Evolutionary conservation across 2,113 vertebrate species (phyloP).

Genomic region (Phrynosoma platyrhinos): DNA sequence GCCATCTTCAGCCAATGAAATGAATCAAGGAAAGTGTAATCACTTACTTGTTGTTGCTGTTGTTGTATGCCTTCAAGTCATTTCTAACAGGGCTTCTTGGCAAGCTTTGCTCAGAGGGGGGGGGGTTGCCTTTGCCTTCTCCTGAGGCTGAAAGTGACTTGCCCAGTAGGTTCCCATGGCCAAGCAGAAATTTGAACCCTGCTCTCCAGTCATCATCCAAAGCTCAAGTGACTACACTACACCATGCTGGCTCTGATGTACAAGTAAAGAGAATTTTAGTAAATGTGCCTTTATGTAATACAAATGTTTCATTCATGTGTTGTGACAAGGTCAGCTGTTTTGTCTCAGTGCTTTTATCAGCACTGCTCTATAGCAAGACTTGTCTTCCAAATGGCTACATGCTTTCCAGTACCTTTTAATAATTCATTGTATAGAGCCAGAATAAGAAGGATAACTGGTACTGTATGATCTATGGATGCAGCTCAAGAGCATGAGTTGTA

Average conservation of each 20-base stretch:
- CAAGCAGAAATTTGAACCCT: too few relatives aligned
- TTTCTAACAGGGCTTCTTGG: too few relatives aligned
- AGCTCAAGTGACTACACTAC: too few relatives aligned
- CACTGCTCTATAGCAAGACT: conserved; percentile 40
- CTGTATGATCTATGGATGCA: conserved; percentile 47
- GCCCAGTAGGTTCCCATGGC: too few relatives aligned
- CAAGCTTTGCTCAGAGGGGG: too few relatives aligned
- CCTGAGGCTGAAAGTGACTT: too few relatives aligned
- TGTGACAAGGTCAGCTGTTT: conserved; percentile 59
- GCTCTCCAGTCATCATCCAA: not conserved
- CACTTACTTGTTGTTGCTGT: conserved; percentile 9
- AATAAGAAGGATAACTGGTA: conserved; percentile 63
- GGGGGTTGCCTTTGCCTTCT: too few relatives aligned
- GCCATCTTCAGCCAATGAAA: conserved; percentile 10
- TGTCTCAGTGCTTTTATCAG: conserved; percentile 60
- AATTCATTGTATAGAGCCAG: conserved; percentile 62
- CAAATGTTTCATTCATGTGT: conserved; percentile 23
- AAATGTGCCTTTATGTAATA: conserved; percentile 44
- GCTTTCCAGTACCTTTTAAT: conserved; percentile 62
- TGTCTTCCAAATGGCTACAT: conserved; percentile 45
- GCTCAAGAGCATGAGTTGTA: conserved; percentile 60
- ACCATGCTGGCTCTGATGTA: not conserved
- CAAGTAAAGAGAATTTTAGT: conserved; percentile 42
- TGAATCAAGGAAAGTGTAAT: conserved; percentile 16
- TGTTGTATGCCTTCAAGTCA: not conserved